Evolutionary conservation across 1,140 invertebrate species (phyloP).

Genomic region (Drosophila parabipectinata): DNA sequence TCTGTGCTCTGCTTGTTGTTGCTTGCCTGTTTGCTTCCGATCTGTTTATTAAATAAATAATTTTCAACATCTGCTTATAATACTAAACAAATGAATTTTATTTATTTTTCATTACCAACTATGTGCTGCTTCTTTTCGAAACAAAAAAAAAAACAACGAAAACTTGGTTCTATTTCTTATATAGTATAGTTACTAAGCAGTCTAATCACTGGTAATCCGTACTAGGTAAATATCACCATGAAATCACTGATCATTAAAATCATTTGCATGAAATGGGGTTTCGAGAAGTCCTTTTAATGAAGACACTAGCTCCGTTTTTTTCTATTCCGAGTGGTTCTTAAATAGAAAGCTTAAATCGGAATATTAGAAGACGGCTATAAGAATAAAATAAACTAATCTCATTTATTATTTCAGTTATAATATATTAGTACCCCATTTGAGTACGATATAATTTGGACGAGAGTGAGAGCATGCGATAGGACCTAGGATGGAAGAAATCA

Average conservation of each 20-base stretch:
- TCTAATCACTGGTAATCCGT: constrained; percentile 68
- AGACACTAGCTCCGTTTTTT: neutral
- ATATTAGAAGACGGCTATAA: neutral
- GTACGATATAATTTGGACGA: constrained; percentile 65
- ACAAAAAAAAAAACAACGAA: constrained; percentile 17
- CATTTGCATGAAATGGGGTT: constrained; percentile 18
- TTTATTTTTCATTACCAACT: constrained; percentile 40
- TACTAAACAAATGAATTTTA: constrained; percentile 28
- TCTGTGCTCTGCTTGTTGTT: constrained; percentile 78
- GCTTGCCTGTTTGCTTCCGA: constrained; percentile 80
- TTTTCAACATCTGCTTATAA: constrained; percentile 19
- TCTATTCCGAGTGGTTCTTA: neutral
- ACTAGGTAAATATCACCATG: constrained; percentile 71
- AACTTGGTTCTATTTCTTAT: constrained; percentile 30
- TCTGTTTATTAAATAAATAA: constrained; percentile 58
- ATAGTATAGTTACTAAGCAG: constrained; percentile 78
- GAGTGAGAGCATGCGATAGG: constrained; percentile 30
- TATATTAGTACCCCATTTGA: constrained; percentile 74
- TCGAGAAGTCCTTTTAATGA: neutral
- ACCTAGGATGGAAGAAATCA: constrained; percentile 11
- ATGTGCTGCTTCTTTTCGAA: constrained; percentile 43
- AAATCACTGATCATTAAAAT: constrained; percentile 8
- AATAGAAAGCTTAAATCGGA: neutral
- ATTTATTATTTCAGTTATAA: constrained; percentile 68
- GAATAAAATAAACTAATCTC: constrained; percentile 17